These are phyloP conservation scores for Aldabrachelys gigantea DNA, from an alignment of 2,113 vertebrate genomes.

Conservation along the genomic window DNA sequence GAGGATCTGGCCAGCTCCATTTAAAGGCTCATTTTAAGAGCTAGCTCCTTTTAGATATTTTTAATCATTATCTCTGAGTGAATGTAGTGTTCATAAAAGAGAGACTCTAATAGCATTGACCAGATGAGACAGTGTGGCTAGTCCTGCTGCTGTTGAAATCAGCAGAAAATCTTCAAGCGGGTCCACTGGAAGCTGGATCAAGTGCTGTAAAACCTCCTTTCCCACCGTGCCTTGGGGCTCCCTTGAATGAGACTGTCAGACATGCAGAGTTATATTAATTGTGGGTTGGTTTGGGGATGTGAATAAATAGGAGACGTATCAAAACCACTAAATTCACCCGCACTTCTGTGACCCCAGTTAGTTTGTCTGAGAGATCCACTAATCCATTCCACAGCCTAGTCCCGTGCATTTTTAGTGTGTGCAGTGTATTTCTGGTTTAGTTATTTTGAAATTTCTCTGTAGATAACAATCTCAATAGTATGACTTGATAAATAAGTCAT, in stretches of 20 bases:
- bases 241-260: neutral
- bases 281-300: neutral
- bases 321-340: neutral
- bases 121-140: neutral
- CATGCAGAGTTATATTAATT: neutral
- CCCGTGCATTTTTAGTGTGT: neutral
- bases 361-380: neutral
- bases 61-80: neutral
- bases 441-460: neutral
- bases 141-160: neutral
- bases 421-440: neutral
- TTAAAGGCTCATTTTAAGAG: neutral
- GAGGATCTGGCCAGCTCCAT: neutral
- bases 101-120: neutral
- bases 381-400: accelerated
- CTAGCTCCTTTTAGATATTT: neutral
- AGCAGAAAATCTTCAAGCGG: neutral
- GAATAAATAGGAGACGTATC: accelerated
- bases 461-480: neutral
- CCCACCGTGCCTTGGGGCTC: neutral
- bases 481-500: neutral
- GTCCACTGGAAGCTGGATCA: neutral
- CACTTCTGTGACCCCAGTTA: neutral
- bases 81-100: neutral
- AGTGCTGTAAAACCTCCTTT: neutral